phyloP scores from a whole-genome alignment of 92 coral and sea anemone genomes.

The Epizoanthus stellaris region DNA sequence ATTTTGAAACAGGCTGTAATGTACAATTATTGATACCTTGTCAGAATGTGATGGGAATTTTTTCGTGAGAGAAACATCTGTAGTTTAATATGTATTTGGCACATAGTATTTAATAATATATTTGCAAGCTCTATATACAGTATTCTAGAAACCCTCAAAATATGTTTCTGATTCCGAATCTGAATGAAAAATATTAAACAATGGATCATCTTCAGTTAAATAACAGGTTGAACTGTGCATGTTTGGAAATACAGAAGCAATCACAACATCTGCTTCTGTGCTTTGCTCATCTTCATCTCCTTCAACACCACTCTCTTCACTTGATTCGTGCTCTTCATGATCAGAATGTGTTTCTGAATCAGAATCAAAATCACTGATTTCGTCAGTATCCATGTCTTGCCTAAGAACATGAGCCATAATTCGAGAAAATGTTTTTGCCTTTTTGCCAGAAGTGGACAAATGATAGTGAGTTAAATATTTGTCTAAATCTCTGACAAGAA shows the following conservation, averaged over 20 bases:
- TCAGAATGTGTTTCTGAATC: slow-evolving; percentile 10
- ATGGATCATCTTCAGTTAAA: slow-evolving; percentile 12
- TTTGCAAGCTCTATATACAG: too few species aligned
- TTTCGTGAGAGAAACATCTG: too few species aligned
- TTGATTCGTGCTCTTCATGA: slow-evolving; percentile 11
- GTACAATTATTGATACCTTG: too few species aligned
- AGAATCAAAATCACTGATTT: slow-evolving; percentile 13
- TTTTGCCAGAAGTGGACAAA: slow-evolving; percentile 49
- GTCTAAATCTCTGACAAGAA: slow-evolving; percentile 31
- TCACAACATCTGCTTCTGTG: slow-evolving; percentile 18
- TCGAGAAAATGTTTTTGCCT: slow-evolving; percentile 26
- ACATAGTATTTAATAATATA: too few species aligned
- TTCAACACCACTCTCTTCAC: slow-evolving; percentile 11
- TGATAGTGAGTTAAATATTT: slow-evolving; percentile 35
- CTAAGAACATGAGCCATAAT: slow-evolving; percentile 45
- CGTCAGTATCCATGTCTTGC: slow-evolving; percentile 40
- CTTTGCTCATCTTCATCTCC: slow-evolving; percentile 1
- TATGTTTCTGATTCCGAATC: neutral
- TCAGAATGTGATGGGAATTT: too few species aligned
- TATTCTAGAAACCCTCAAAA: too few species aligned
- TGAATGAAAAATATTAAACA: slow-evolving; percentile 1
- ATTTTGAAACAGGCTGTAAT: too few species aligned
- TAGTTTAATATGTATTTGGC: too few species aligned
- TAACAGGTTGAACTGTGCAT: slow-evolving; percentile 1
- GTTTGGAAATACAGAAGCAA: slow-evolving; percentile 28